These are phyloP conservation scores for Seriola rivoliana DNA, from an alignment of 2,113 vertebrate species.

Conservation along the genomic window DNA sequence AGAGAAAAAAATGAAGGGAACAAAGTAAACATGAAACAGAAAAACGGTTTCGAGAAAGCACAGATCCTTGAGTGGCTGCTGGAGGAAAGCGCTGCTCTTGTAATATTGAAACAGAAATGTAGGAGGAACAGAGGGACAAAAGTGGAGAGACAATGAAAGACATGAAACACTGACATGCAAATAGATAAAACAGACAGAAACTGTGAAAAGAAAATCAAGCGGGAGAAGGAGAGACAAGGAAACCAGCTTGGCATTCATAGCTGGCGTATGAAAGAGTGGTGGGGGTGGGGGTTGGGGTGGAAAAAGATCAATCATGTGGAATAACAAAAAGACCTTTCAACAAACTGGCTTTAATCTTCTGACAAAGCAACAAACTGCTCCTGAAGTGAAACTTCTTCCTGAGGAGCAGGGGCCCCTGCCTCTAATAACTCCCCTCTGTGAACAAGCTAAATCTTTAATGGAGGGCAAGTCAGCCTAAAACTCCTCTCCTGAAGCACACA, in stretches of 20 bases:
- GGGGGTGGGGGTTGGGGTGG: slow-evolving; percentile 8
- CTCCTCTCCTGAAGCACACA: slow-evolving; percentile 12
- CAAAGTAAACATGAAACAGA: slow-evolving; percentile 24
- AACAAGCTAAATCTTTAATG: slow-evolving; percentile 79
- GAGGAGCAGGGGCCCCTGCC: slow-evolving; percentile 61
- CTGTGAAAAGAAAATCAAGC: slow-evolving; percentile 21
- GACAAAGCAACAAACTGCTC: slow-evolving; percentile 80
- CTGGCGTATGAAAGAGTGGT: slow-evolving; percentile 60
- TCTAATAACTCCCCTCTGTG: slow-evolving; percentile 80
- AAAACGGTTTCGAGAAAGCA: neutral
- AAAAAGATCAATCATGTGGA: slow-evolving; percentile 78
- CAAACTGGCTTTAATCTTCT: slow-evolving; percentile 81
- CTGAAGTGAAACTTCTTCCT: slow-evolving; percentile 75
- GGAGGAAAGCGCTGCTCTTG: neutral
- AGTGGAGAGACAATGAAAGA: slow-evolving; percentile 32
- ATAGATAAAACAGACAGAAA: slow-evolving; percentile 38
- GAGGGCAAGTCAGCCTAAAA: slow-evolving; percentile 75
- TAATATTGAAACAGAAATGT: slow-evolving; percentile 16
- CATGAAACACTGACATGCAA: slow-evolving; percentile 27
- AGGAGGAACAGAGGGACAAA: slow-evolving; percentile 34
- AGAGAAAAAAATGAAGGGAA: neutral
- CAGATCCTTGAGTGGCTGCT: neutral
- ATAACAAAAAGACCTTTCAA: slow-evolving; percentile 78
- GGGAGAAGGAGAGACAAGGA: slow-evolving; percentile 14
- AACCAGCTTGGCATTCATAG: slow-evolving; percentile 46